Percentiles rank a stretch among this genome's conserved stretches.
phyloP scores from a whole-genome alignment of 2,888 invertebrate species.

The Orthosia gracilis region DNA sequence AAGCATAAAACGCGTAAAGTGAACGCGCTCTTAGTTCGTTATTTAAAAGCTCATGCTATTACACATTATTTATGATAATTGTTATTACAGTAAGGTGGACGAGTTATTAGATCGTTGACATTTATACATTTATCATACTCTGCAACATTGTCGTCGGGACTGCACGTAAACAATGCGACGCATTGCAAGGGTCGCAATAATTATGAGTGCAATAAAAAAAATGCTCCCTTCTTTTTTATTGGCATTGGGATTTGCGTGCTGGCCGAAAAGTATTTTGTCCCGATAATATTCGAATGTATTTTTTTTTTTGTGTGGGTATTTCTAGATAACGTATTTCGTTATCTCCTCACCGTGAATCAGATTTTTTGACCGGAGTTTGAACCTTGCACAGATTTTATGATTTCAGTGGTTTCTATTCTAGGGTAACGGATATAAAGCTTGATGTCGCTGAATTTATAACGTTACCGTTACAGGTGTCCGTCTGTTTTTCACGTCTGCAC shows the following conservation, averaged over 20 bases:
- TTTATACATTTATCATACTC: constrained; percentile 40
- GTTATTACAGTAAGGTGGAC: constrained; percentile 23
- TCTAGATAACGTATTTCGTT: constrained; percentile 2
- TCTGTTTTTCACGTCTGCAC: not conserved
- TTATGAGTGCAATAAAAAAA: not conserved
- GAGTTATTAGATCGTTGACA: constrained; percentile 46
- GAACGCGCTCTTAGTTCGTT: not conserved
- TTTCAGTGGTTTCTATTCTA: constrained; percentile 13
- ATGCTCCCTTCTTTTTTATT: constrained; percentile 23
- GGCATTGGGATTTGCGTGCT: constrained; percentile 13
- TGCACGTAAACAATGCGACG: constrained; percentile 52
- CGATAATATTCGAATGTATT: constrained; percentile 13
- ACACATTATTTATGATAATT: constrained; percentile 23
- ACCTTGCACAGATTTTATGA: not conserved
- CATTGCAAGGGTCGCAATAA: not conserved
- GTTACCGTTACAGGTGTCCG: not conserved
- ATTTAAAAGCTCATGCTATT: constrained; percentile 12
- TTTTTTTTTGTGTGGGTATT: constrained; percentile 2
- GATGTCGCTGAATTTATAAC: constrained; percentile 26
- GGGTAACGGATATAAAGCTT: constrained; percentile 1
- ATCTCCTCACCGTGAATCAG: constrained; percentile 14
- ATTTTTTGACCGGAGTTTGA: not conserved
- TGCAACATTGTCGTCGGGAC: constrained; percentile 9
- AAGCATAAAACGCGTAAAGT: not conserved
- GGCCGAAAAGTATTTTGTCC: constrained; percentile 3